Base-by-base conservation (phyloP, 2,797 vertebrate genomes). In the Acanthopagrus latus region DNA sequence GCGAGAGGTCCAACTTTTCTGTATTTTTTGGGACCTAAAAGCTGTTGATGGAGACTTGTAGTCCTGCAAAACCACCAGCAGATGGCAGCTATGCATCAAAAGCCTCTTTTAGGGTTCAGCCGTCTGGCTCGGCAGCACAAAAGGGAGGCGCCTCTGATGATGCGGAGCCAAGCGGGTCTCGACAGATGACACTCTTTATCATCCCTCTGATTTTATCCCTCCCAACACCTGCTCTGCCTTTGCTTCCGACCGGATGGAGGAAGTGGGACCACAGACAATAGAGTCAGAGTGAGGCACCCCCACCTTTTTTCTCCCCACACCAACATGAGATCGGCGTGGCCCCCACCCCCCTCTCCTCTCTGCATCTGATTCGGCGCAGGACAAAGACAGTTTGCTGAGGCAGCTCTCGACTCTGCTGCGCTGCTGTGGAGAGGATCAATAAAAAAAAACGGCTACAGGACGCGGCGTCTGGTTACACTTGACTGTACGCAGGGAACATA, bases 381-480 rank as follows among this genome's bases (percentile, higher is more conserved):
- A 92, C 87, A 93, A 91, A 89, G 90, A 83, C 78, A 50, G 62
- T 68, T 43, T 55, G 68, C 73, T 76, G 78, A 85, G 77, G 66
- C 67, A 72, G 78, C 52, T 70, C 23, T 21, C 25, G 17, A 52
- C 6, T 65, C 72, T 23, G 23, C 33, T 33, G 21, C 33, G 47
- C 54, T 57, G 54, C 74, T 67, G 41, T 51, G 44, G 67, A 64
- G 51, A 38, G 44, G n/a, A 70, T 89, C 84, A 20, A 86, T 91
- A 65, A 46, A 47, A 10, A 2, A n/a, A 27, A 27, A 33, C 0
- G 23, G 59, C 48, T 18, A 12, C 3, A 41, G 64, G 46, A 72
- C 21, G 17, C 41, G 1, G 69, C 2, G 62, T 68, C 56, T n/a
- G 3, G 78, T 78, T 75, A 66, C 79, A 63, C 60, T 59, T 5